Percentiles rank a stretch among this genome's conserved stretches.
Conservation (phyloP, 2,888 invertebrate genomes). For the Athripsodes cinereus region DNA sequence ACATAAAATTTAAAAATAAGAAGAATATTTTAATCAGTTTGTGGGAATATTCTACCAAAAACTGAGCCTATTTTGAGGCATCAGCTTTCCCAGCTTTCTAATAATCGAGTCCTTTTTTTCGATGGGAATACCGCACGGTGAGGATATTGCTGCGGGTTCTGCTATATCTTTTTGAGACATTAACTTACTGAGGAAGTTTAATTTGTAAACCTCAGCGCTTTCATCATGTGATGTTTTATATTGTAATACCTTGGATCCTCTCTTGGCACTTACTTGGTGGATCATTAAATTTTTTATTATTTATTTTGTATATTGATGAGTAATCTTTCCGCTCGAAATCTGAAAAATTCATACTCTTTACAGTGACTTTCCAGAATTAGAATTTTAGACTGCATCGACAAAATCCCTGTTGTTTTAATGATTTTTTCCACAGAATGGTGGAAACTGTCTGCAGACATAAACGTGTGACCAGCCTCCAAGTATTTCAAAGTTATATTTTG, state of each 20-base stretch:
- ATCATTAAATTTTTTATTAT: not conserved
- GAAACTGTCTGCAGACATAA: conserved; percentile 1
- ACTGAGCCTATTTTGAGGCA: not conserved
- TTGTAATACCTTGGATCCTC: not conserved
- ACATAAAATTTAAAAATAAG: too few species aligned
- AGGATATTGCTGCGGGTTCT: too few species aligned
- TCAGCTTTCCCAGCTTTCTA: not conserved
- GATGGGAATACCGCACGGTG: not conserved
- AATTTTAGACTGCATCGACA: not conserved
- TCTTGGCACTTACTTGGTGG: not conserved
- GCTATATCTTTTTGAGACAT: not conserved
- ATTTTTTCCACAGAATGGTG: not conserved
- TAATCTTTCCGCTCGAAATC: not conserved
- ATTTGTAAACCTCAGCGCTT: not conserved
- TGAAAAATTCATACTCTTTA: not conserved
- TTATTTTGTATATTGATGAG: not conserved
- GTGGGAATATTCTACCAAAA: not conserved
- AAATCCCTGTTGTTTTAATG: not conserved
- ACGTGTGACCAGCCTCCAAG: not conserved
- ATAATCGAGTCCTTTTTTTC: not conserved
- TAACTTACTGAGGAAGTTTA: not conserved
- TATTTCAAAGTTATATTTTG: not conserved
- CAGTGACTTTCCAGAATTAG: not conserved
- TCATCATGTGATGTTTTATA: not conserved
- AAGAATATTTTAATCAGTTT: too few species aligned